Evolutionary conservation across 2,113 vertebrate genomes (phyloP), one percentile per base, ranked within the genome.

Genomic region (Lophotis ruficrista): DNA sequence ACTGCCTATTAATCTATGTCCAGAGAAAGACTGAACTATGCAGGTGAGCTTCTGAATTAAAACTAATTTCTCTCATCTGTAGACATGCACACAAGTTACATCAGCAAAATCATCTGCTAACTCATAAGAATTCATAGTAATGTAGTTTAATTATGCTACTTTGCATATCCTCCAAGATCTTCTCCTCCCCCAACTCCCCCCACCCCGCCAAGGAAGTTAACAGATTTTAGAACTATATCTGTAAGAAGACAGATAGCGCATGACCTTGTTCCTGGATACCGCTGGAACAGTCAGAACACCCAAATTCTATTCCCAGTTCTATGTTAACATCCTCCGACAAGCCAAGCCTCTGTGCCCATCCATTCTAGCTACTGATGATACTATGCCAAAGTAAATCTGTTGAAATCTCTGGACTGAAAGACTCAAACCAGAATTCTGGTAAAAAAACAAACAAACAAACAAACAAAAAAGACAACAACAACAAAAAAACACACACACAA

Each of bases 181-280:
- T 50, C 48, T 48, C 41, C 41, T 3, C 50, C 31, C 16, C 20
- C n/a, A n/a, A n/a, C n/a, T n/a, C 9, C 35, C 9, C 4, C 43
- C 35, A 7, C 14, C 8, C 7, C 19, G 20, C 51, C 6, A 13
- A 31, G 22, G 22, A 57, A 75, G 5, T 3, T 54, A 90, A 81
- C 83, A 92, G 62, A 90, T 94, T 96, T 94, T 31, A 61, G 45
- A 93, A 87, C 83, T 82, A 94, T 81, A 94, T 87, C 89, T 83
- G 76, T 81, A 73, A 62, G 51, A 91, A 86, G 50, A 90, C 57
- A 71, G 62, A 66, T 53, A 91, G 70, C 2, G 2, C 37, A 88
- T 83, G 82, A 72, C 70, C 71, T 93, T 31, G 33, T 47, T 91
- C 54, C 27, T 92, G 65, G 66, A 92, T 48, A 83, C 65, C 2